phyloP scores from a whole-genome alignment of 2,113 vertebrate species.

The Nyctibius bracteatus region DNA sequence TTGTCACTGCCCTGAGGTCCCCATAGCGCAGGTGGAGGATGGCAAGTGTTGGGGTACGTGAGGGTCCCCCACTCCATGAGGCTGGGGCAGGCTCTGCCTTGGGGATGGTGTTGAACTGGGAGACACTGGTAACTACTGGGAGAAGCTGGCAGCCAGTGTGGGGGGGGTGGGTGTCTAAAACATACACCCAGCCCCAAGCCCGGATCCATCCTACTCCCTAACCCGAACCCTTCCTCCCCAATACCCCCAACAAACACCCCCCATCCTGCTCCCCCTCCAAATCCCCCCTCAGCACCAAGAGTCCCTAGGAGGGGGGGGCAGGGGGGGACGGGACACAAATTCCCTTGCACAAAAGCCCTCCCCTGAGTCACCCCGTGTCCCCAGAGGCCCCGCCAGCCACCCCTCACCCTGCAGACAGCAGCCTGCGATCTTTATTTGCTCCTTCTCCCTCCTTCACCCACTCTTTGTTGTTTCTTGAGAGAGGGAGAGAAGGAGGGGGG shows the following conservation, averaged over 20 bases:
- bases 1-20: background rate
- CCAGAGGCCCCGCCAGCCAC: background rate
- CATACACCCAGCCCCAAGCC: background rate
- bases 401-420: background rate
- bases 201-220: background rate
- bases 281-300: background rate
- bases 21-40: background rate
- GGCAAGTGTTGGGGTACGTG: background rate
- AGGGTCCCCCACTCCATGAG: too few species aligned
- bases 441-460: background rate
- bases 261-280: too few species aligned
- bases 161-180: background rate
- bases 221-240: background rate
- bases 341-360: background rate
- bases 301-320: background rate
- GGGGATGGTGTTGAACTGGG: background rate
- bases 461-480: constrained; percentile 41
- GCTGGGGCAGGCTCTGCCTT: background rate
- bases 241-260: background rate
- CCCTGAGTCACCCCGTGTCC: background rate
- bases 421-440: background rate
- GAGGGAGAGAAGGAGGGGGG: background rate
- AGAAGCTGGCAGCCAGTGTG: background rate
- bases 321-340: background rate
- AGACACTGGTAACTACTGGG: background rate